Evolutionary conservation across 1,140 invertebrate genomes (phyloP).

Genomic region (Papilio aristodemus): DNA sequence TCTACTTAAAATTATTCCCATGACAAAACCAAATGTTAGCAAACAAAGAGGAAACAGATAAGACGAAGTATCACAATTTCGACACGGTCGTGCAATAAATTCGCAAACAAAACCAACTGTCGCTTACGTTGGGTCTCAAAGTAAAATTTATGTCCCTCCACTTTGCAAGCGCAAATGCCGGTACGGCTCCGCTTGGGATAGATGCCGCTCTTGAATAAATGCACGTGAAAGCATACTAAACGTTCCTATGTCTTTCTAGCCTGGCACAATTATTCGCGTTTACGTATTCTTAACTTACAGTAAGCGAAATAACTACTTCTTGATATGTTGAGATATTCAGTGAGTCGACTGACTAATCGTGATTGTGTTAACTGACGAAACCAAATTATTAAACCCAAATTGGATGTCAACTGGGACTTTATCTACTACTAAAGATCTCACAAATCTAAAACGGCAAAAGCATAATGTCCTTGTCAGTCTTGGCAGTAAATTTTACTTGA

Average conservation of each 20-base stretch:
- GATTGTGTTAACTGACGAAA: too few relatives aligned
- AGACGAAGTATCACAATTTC: constrained; percentile 22
- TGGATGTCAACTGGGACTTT: too few relatives aligned
- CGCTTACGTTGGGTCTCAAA: constrained; percentile 26
- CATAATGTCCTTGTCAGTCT: too few relatives aligned
- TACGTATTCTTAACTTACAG: neutral
- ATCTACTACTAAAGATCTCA: too few relatives aligned
- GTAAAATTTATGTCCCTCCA: constrained; percentile 21
- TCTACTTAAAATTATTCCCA: neutral
- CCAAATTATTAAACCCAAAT: too few relatives aligned
- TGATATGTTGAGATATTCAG: too few relatives aligned
- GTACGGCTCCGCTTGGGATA: constrained; percentile 1
- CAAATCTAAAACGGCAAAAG: too few relatives aligned
- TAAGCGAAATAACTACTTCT: too few relatives aligned
- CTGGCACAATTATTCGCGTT: neutral
- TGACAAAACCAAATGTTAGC: neutral
- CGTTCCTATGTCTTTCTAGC: neutral
- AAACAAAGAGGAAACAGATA: constrained; percentile 13
- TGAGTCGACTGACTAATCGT: too few relatives aligned
- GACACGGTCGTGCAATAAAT: constrained; percentile 23
- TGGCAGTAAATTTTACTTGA: too few relatives aligned
- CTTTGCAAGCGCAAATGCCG: constrained; percentile 21
- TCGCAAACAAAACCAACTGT: constrained; percentile 30
- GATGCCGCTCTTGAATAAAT: constrained; percentile 25
- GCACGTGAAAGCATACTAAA: constrained; percentile 6